Percentiles rank a stretch among this genome's conserved stretches.
These are phyloP conservation scores for Rhinopomastus cyanomelas DNA, from an alignment of 2,113 vertebrate genomes.

Conservation along the genomic window DNA sequence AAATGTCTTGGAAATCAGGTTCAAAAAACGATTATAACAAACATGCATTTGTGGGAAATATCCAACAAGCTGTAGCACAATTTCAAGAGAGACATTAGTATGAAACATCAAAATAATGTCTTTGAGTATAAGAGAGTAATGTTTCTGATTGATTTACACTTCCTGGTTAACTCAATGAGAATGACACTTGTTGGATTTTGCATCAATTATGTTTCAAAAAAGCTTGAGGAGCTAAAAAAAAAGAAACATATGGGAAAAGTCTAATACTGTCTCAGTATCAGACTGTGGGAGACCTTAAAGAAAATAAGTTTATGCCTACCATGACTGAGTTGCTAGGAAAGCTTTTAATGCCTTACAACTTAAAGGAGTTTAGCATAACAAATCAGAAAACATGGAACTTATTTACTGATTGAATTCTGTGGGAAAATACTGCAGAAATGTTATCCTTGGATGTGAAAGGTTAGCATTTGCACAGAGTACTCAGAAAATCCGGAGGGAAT, in stretches of 20 bases:
- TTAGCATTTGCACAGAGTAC: conserved; percentile 16
- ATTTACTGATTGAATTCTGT: conserved; percentile 60
- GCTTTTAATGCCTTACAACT: conserved; percentile 26
- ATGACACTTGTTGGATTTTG: not conserved
- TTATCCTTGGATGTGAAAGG: conserved; percentile 63
- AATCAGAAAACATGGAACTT: conserved; percentile 56
- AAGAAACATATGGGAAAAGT: not conserved
- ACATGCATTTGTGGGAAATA: not conserved
- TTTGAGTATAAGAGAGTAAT: not conserved
- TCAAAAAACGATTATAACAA: not conserved
- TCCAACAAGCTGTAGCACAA: not conserved
- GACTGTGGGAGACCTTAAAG: not conserved
- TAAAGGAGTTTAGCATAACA: conserved; percentile 29
- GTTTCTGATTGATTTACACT: not conserved
- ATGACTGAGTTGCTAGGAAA: conserved; percentile 11
- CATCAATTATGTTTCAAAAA: not conserved
- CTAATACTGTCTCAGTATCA: not conserved
- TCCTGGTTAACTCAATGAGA: not conserved
- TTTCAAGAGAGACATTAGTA: not conserved
- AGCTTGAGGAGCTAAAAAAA: not conserved
- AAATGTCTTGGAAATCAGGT: not conserved
- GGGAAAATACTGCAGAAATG: conserved; percentile 66
- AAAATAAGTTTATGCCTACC: not conserved
- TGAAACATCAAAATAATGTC: not conserved
- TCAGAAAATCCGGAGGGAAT: conserved; percentile 16